Percentiles rank a stretch among this genome's conserved stretches.
Evolutionary conservation across 35 echinoderm and acorn worm genomes (phyloP).

Genomic region (Heliocidaris erythrogramma): DNA sequence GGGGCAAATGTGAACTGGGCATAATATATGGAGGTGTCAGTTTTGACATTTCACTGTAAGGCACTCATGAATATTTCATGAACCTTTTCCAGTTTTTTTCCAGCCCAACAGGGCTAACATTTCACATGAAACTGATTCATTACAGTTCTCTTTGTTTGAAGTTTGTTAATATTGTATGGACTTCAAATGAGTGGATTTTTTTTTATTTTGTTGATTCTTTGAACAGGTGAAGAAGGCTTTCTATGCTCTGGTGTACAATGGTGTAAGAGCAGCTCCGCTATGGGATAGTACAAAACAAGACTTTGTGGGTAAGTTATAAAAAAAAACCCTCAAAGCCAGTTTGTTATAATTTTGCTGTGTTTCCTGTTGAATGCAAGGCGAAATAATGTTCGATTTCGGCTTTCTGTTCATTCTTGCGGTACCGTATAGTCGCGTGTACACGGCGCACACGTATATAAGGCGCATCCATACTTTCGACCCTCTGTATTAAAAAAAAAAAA

Average conservation of each 20-base stretch:
- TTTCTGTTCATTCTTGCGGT: too few relatives aligned
- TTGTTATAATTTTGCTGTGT: background rate
- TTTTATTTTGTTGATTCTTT: background rate
- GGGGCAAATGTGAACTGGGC: too few relatives aligned
- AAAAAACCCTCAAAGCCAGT: background rate
- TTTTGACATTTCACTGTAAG: background rate
- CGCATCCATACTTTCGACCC: too few relatives aligned
- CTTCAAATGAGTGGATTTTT: background rate
- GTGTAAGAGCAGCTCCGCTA: conserved; percentile 92
- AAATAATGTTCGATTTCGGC: too few relatives aligned
- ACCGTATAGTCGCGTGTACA: too few relatives aligned
- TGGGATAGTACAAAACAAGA: conserved; percentile 97
- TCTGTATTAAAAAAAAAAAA: too few relatives aligned
- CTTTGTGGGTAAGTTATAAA: conserved; percentile 87
- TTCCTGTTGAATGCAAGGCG: too few relatives aligned
- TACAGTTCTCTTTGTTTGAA: too few relatives aligned
- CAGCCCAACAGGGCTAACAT: too few relatives aligned
- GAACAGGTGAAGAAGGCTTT: conserved; percentile 96
- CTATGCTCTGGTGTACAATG: conserved; percentile 98
- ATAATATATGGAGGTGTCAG: background rate
- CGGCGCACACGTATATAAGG: too few relatives aligned
- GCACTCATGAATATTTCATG: background rate
- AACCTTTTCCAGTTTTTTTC: background rate
- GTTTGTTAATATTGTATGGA: too few relatives aligned
- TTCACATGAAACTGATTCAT: too few relatives aligned